A percentile compares a stretch with the other conserved stretches of the same genome.
These are phyloP conservation scores for Gyps fulvus DNA, from an alignment of 2,113 vertebrate genomes.

Conservation along the genomic window DNA sequence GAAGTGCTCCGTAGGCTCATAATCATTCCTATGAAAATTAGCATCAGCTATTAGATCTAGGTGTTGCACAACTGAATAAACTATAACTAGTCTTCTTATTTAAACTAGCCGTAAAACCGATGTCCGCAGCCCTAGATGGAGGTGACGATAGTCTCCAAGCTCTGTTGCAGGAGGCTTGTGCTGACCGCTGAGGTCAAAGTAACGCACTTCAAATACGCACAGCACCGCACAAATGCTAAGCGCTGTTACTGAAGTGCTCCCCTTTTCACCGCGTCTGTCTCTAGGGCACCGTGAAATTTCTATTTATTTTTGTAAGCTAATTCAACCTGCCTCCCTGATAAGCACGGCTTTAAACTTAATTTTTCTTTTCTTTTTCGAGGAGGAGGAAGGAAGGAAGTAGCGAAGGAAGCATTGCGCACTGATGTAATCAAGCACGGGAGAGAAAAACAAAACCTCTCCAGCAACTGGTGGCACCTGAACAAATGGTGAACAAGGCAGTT, in stretches of 20 bases:
- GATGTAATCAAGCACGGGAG: not conserved
- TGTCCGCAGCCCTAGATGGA: not conserved
- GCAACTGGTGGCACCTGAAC: not conserved
- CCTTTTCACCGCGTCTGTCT: not conserved
- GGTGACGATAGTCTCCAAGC: not conserved
- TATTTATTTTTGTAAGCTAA: not conserved
- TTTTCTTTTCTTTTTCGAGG: not conserved
- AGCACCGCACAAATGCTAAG: not conserved
- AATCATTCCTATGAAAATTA: not conserved
- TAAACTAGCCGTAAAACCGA: not conserved
- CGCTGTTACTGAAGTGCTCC: not conserved
- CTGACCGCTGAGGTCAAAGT: not conserved
- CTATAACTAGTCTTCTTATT: not conserved
- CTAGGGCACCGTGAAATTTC: not conserved
- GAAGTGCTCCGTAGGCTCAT: not conserved
- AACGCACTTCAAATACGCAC: not conserved
- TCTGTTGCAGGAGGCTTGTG: not conserved
- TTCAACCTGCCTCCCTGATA: not conserved
- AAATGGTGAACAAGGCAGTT: slow-evolving; percentile 2
- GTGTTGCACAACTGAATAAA: not conserved
- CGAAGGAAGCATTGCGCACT: fast-evolving
- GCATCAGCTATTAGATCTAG: not conserved
- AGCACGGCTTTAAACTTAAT: not conserved
- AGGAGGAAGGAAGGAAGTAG: not conserved
- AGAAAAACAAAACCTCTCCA: not conserved